phyloP scores from a whole-genome alignment of 1,140 invertebrate genomes.

The Platyscapa corneri region DNA sequence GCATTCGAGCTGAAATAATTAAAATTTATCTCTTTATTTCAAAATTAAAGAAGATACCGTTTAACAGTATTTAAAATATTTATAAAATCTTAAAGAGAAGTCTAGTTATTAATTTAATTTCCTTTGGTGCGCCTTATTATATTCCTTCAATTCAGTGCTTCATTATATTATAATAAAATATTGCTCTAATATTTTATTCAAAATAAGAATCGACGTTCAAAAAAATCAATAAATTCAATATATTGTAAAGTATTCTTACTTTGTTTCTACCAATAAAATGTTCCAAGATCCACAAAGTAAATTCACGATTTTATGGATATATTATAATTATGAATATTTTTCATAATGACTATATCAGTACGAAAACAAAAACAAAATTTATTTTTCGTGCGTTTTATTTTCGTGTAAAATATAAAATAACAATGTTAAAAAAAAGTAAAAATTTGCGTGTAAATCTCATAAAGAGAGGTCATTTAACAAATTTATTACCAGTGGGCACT shows the following conservation, averaged over 20 bases:
- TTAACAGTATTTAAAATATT: too few relatives aligned
- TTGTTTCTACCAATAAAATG: background rate
- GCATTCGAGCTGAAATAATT: too few relatives aligned
- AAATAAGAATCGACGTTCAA: too few relatives aligned
- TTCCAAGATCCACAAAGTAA: background rate
- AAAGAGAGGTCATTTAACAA: background rate
- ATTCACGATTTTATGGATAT: background rate
- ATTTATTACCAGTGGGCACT: background rate
- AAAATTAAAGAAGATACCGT: too few relatives aligned
- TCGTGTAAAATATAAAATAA: background rate
- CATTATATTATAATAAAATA: too few relatives aligned
- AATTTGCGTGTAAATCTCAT: background rate
- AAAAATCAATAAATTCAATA: background rate
- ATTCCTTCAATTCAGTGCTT: too few relatives aligned
- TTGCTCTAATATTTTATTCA: too few relatives aligned
- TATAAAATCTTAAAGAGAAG: too few relatives aligned
- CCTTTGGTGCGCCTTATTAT: too few relatives aligned
- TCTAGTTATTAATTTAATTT: too few relatives aligned
- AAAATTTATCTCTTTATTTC: too few relatives aligned
- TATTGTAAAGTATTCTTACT: background rate
- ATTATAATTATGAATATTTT: background rate
- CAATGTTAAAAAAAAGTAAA: background rate
- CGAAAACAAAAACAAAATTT: conserved; percentile 4
- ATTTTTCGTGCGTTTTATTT: background rate
- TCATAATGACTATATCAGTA: background rate